These are phyloP conservation scores for Centropristis striata DNA, from an alignment of 2,113 vertebrate species.

Conservation along the genomic window DNA sequence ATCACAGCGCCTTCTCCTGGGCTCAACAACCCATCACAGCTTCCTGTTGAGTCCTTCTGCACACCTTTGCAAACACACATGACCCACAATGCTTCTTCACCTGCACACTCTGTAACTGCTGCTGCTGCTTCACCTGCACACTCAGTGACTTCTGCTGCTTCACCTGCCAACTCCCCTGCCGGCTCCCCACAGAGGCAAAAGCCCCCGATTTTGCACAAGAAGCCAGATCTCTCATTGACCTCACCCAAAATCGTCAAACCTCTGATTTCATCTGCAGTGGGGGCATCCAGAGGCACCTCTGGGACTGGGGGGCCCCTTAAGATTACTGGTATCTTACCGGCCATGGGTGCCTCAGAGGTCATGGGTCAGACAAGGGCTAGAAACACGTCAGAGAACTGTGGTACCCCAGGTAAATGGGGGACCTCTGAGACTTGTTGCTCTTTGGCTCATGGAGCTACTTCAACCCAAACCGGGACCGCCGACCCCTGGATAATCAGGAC, in stretches of 20 bases:
- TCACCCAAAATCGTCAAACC: constrained; percentile 18
- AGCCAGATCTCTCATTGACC: constrained; percentile 88
- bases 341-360: rapidly evolving
- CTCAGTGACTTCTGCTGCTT: not conserved
- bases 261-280: not conserved
- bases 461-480: not conserved
- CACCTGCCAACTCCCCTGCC: constrained; percentile 19
- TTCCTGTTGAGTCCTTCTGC: not conserved
- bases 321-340: not conserved
- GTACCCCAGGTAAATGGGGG: not conserved
- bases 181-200: constrained; percentile 82
- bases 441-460: not conserved
- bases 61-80: not conserved
- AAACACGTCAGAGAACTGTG: not conserved
- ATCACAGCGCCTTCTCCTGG: not conserved
- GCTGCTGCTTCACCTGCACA: not conserved
- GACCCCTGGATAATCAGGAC: not conserved
- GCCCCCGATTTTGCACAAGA: constrained; percentile 89
- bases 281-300: not conserved
- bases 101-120: not conserved
- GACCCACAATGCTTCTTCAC: not conserved
- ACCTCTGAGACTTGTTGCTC: not conserved
- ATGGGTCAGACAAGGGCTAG: not conserved
- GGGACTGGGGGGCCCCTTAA: not conserved
- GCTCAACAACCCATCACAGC: constrained; percentile 1